Percentiles rank a stretch among this genome's conserved stretches.
Conservation (phyloP, 1,140 invertebrate genomes). For the Heliothis virescens region DNA sequence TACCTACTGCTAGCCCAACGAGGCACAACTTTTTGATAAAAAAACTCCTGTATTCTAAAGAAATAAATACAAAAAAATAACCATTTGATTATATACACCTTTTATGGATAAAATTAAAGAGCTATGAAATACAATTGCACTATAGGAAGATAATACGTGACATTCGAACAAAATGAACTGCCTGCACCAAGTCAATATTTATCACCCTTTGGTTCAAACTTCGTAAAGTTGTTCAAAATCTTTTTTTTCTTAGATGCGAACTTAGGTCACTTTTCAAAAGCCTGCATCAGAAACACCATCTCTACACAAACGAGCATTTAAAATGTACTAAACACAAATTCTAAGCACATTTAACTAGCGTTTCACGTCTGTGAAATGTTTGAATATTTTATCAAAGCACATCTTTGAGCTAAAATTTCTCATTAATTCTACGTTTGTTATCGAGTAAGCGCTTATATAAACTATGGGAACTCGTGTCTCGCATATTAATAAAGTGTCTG, state of each 20-base stretch:
- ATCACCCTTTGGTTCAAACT: no score
- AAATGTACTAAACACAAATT: slow-evolving; percentile 8
- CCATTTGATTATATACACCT: no score
- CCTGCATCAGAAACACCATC: background rate
- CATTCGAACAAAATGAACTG: background rate
- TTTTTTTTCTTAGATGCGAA: no score
- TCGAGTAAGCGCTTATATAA: slow-evolving; percentile 31
- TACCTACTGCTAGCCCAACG: no score
- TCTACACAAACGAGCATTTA: background rate
- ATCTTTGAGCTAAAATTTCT: slow-evolving; percentile 25
- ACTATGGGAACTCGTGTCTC: slow-evolving; percentile 28
- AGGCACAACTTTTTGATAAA: no score
- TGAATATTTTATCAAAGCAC: slow-evolving; percentile 34
- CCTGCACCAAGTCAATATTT: no score
- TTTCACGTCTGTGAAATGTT: slow-evolving; percentile 9
- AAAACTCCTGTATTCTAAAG: no score
- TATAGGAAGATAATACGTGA: no score
- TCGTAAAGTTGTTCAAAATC: no score
- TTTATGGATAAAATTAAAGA: no score
- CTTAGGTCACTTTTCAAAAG: background rate
- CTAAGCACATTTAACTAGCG: slow-evolving; percentile 12
- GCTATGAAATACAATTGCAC: no score
- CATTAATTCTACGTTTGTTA: slow-evolving; percentile 39
- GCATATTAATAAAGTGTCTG: slow-evolving; percentile 12
- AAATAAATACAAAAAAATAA: no score